These are phyloP conservation scores for Callopanchax toddi DNA, from an alignment of 2,113 vertebrate species.

Conservation along the genomic window DNA sequence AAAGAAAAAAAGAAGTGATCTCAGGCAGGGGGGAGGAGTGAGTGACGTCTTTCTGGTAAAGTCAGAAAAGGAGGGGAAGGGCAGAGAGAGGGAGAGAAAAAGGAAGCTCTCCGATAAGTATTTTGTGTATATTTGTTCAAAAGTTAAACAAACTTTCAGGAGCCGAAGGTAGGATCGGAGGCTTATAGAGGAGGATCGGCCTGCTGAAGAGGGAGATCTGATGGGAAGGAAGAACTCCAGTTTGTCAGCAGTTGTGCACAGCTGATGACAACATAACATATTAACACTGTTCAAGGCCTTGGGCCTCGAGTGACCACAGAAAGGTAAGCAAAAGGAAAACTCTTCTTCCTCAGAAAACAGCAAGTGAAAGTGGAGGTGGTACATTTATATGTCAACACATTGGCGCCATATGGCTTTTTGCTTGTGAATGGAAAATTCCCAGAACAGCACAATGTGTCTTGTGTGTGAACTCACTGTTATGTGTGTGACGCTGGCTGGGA, in stretches of 20 bases:
- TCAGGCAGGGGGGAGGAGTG: conserved; percentile 74
- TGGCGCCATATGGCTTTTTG: conserved; percentile 2
- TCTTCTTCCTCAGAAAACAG: conserved; percentile 19
- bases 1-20: conserved; percentile 39
- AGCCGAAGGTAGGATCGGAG: conserved; percentile 25
- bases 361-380: neutral
- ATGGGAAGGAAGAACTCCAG: conserved; percentile 43
- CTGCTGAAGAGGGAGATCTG: conserved; percentile 36
- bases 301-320: conserved; percentile 69
- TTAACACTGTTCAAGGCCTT: conserved; percentile 71
- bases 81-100: conserved; percentile 66
- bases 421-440: conserved; percentile 24
- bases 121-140: conserved; percentile 60
- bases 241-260: conserved; percentile 47
- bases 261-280: conserved; percentile 76
- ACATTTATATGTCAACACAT: neutral
- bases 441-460: conserved; percentile 19
- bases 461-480: conserved; percentile 27
- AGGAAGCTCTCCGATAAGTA: conserved; percentile 74
- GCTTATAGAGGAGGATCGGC: neutral
- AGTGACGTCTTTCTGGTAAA: conserved; percentile 65
- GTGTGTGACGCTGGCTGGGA: conserved; percentile 31
- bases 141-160: conserved; percentile 61
- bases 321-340: conserved; percentile 62
- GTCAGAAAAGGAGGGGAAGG: conserved; percentile 74